These are phyloP conservation scores for Leptinotarsa tumamoca DNA, from an alignment of 2,888 invertebrate species.

Conservation along the genomic window DNA sequence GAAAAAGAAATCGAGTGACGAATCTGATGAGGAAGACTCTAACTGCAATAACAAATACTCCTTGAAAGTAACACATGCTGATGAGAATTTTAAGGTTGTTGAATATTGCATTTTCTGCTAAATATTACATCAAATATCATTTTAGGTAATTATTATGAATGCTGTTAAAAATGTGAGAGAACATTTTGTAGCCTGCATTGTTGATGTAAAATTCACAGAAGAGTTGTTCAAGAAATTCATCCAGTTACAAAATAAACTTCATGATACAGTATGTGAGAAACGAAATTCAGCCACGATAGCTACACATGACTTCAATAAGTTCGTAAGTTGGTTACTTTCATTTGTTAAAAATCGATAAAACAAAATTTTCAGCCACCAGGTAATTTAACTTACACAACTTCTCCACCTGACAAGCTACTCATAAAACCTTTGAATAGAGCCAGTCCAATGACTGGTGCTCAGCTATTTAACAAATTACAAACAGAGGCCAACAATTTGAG, in stretches of 20 bases:
- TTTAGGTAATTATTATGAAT: slow-evolving; percentile 54
- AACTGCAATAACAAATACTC: slow-evolving; percentile 59
- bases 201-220: slow-evolving; percentile 74
- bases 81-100: slow-evolving; percentile 48
- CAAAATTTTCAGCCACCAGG: slow-evolving; percentile 62
- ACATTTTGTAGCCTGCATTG: slow-evolving; percentile 79
- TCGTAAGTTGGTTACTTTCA: slow-evolving; percentile 61
- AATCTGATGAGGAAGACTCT: slow-evolving; percentile 48
- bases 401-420: slow-evolving; percentile 72
- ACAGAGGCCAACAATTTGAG: slow-evolving; percentile 83
- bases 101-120: neutral
- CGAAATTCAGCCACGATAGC: slow-evolving; percentile 84
- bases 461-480: slow-evolving; percentile 77
- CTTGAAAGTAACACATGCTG: slow-evolving; percentile 58
- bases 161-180: slow-evolving; percentile 75
- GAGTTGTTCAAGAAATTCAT: slow-evolving; percentile 79
- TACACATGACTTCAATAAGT: slow-evolving; percentile 81
- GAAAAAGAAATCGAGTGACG: slow-evolving; percentile 59
- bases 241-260: slow-evolving; percentile 81
- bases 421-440: slow-evolving; percentile 76
- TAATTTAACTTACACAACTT: slow-evolving; percentile 77
- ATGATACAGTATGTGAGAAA: slow-evolving; percentile 82
- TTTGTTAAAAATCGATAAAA: neutral
- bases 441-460: slow-evolving; percentile 74
- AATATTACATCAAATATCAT: slow-evolving; percentile 24